Conservation (phyloP, 2,888 invertebrate genomes). For the Parthenolecanium corni region DNA sequence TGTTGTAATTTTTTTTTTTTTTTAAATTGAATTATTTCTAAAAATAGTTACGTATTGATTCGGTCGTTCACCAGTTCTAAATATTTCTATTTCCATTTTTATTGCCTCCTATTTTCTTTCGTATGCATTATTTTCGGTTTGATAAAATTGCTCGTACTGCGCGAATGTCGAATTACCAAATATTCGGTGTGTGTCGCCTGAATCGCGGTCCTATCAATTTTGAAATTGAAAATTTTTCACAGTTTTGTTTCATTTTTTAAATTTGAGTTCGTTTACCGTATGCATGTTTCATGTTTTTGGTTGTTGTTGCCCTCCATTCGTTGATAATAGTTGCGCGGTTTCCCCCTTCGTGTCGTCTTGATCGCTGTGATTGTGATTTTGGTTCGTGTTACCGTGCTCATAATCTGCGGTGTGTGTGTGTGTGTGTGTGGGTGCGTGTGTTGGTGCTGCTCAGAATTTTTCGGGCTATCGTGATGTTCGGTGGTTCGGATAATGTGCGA, state of each 20-base stretch:
- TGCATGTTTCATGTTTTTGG: too few species aligned
- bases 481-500: too few species aligned
- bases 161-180: neutral
- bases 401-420: too few species aligned
- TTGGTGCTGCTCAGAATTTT: too few species aligned
- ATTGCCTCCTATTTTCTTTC: neutral
- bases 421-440: too few species aligned
- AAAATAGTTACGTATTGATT: neutral
- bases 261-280: too few species aligned
- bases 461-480: too few species aligned
- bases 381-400: too few species aligned
- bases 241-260: neutral
- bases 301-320: neutral
- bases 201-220: neutral
- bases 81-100: neutral
- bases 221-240: neutral
- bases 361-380: neutral
- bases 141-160: neutral
- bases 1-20: too few species aligned
- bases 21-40: neutral
- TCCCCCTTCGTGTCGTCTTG: neutral
- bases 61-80: neutral
- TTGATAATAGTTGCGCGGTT: neutral
- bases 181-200: neutral
- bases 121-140: neutral